These are phyloP conservation scores for Lottia gigantea DNA, from an alignment of 2,888 invertebrate species.

Conservation along the genomic window DNA sequence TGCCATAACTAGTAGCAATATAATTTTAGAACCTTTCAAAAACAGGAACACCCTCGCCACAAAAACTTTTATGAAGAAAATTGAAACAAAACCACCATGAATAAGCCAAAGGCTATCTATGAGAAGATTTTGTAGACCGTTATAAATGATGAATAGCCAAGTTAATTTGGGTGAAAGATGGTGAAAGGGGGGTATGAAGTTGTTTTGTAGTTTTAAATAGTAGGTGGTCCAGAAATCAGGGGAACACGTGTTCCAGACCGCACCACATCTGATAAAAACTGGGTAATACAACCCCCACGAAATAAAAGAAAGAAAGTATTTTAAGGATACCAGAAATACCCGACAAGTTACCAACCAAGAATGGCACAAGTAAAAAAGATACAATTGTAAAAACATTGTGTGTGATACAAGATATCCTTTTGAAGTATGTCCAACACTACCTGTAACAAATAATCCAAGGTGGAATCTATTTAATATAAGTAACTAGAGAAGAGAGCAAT, in stretches of 20 bases:
- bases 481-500: too few relatives aligned
- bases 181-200: background rate
- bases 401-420: constrained; percentile 6
- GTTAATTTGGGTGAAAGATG: constrained; percentile 8
- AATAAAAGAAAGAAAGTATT: background rate
- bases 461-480: constrained; percentile 1
- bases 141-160: background rate
- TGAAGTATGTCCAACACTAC: constrained; percentile 9
- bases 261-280: background rate
- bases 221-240: constrained; percentile 12
- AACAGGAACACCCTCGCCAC: constrained; percentile 4
- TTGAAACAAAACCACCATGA: constrained; percentile 11
- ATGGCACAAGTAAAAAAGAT: constrained; percentile 4
- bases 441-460: constrained; percentile 7
- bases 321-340: constrained; percentile 9
- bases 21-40: constrained; percentile 8
- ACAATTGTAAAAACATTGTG: constrained; percentile 4
- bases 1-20: constrained; percentile 4
- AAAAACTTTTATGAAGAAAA: constrained; percentile 10
- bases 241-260: constrained; percentile 13
- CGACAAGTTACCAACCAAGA: background rate
- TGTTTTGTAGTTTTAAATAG: constrained; percentile 8
- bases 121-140: constrained; percentile 2
- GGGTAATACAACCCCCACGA: background rate
- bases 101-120: constrained; percentile 8